Conservation (phyloP, 2,113 vertebrate species). For the Mixornis gularis region DNA sequence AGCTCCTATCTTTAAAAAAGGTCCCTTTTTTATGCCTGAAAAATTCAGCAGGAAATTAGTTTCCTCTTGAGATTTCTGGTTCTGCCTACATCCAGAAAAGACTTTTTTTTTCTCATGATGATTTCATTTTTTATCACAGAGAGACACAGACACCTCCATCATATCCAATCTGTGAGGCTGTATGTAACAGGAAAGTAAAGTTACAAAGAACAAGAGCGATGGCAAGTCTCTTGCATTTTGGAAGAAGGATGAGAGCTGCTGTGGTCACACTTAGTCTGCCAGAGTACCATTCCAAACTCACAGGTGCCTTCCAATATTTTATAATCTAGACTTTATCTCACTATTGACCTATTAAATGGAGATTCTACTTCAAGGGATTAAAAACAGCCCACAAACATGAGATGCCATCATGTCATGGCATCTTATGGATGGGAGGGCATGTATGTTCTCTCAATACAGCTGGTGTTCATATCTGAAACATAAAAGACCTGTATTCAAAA, state of each 20-base stretch:
- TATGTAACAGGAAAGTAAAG: neutral
- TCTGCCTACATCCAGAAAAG: neutral
- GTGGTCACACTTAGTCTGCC: neutral
- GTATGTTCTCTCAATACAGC: neutral
- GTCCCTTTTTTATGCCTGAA: accelerated
- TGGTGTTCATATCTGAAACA: neutral
- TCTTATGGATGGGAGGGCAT: neutral
- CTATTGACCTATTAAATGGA: neutral
- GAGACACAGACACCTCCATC: neutral
- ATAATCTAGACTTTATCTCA: neutral
- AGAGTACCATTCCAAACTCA: neutral
- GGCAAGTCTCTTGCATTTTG: neutral
- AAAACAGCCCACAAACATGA: neutral
- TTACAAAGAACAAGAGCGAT: neutral
- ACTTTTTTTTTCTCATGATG: neutral
- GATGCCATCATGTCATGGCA: neutral
- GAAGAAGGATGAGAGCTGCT: neutral
- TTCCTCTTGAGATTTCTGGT: neutral
- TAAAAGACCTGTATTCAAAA: neutral
- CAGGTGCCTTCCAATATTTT: neutral
- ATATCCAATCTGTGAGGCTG: neutral
- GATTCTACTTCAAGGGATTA: neutral
- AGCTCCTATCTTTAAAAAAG: neutral
- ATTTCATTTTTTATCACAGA: neutral
- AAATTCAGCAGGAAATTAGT: neutral